A percentile compares a stretch with the other conserved stretches of the same genome.
Conservation (phyloP, 2,888 invertebrate species). For the Bombyx huttoni region DNA sequence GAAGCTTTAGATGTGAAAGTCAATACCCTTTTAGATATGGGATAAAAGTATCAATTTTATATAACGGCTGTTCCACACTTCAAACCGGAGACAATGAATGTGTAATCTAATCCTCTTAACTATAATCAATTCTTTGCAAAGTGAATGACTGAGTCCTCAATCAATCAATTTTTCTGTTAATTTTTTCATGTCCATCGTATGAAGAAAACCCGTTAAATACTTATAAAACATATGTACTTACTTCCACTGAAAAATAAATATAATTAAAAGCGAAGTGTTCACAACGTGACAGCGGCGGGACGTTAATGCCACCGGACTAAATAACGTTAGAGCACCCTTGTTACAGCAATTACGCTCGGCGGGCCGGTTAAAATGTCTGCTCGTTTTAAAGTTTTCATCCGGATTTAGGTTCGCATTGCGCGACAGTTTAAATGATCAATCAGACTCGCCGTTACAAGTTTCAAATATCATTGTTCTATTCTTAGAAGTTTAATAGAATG, state of each 20-base stretch:
- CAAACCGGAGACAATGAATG: no score
- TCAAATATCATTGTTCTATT: neutral
- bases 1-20: no score
- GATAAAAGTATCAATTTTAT: no score
- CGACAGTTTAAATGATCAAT: constrained; percentile 50
- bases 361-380: constrained; percentile 28
- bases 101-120: no score
- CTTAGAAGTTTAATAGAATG: neutral
- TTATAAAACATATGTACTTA: constrained; percentile 16
- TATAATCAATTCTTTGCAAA: no score
- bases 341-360: constrained; percentile 54
- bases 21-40: no score
- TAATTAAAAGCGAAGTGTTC: constrained; percentile 49
- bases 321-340: constrained; percentile 66
- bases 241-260: constrained; percentile 52
- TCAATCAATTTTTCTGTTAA: no score
- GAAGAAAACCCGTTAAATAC: neutral
- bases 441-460: constrained; percentile 12
- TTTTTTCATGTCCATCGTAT: neutral
- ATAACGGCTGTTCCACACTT: no score
- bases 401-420: constrained; percentile 31
- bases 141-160: no score
- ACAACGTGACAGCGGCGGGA: constrained; percentile 44
- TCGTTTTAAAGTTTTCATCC: constrained; percentile 49
- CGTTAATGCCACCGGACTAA: constrained; percentile 57